Evolutionary conservation across 2,888 invertebrate species (phyloP), one percentile per base, ranked within the genome.

Genomic region (Venusia cambrica): DNA sequence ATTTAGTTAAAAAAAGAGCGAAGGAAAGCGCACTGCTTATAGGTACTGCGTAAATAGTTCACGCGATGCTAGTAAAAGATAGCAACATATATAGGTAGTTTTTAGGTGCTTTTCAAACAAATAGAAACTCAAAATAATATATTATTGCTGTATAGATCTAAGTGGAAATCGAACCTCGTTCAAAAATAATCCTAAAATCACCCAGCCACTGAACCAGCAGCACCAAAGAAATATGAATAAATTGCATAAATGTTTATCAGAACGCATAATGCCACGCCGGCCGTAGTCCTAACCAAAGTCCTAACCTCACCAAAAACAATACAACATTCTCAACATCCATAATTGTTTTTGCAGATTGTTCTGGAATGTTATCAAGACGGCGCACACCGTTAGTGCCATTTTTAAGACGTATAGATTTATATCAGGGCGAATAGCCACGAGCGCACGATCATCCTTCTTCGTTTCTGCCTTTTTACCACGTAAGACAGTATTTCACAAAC

Each of bases 181-280:
- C 13, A 25, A 35, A 10, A 39, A 38, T 30, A 39, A 15, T 12
- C 27, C 31, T 24, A 14, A 11, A 33, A 32, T 38, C 37, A 36
- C 32, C 38, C 35, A 43, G 50, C 54, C 48, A 49, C 50, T 45
- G 39, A 38, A 28, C 46, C 38, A 33, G 34, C 38, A 24, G 42
- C 39, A 33, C 32, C 43, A 47, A 45, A 54, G 54, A 51, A 73
- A 77, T 77, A 81, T 79, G 78, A 80, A 81, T 83, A 78, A 80
- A 80, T 78, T 76, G 69, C 69, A 83, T 81, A 78, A 84, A 84
- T 80, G 84, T 85, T 78, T 77, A 80, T 75, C 72, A 60, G 62
- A 67, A 63, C 65, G 66, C 73, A 75, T 78, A 73, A 75, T 77
- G 66, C 62, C 54, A 64, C 59, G 57, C 36, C 63, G 57, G 38